phyloP scores from a whole-genome alignment of 1,140 invertebrate genomes.

The Ceratina japonica region DNA sequence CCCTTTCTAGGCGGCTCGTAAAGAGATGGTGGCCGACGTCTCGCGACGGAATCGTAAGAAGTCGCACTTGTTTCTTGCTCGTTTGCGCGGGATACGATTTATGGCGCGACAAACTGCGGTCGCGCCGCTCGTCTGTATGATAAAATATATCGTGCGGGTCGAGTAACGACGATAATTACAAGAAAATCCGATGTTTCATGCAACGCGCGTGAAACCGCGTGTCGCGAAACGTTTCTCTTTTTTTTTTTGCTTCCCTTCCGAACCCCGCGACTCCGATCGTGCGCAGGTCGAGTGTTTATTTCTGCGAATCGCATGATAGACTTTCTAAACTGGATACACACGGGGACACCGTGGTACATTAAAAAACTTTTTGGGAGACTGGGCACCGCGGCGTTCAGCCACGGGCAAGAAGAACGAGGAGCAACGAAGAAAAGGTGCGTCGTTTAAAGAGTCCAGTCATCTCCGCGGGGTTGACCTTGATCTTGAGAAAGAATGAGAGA shows the following conservation, averaged over 20 bases:
- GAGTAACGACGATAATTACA: constrained; percentile 46
- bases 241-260: no score
- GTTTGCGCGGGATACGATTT: constrained; percentile 38
- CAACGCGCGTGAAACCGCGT: constrained; percentile 20
- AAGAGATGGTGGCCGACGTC: constrained; percentile 13
- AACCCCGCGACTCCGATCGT: background rate
- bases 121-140: constrained; percentile 15
- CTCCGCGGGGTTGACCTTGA: constrained; percentile 75
- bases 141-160: constrained; percentile 36
- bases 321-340: constrained; percentile 17
- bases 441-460: constrained; percentile 78
- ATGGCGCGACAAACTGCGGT: constrained; percentile 36
- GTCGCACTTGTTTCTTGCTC: constrained; percentile 34
- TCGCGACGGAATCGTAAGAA: constrained; percentile 44
- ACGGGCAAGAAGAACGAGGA: constrained; percentile 20
- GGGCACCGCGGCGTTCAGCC: background rate
- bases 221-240: constrained; percentile 1
- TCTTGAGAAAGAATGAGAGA: constrained; percentile 69
- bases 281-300: background rate
- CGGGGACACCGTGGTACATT: background rate
- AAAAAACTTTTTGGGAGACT: background rate
- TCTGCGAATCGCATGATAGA: constrained; percentile 38
- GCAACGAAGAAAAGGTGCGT: constrained; percentile 68
- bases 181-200: constrained; percentile 38
- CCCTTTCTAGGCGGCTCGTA: constrained; percentile 31